Evolutionary conservation across 2,113 vertebrate species (phyloP).

Genomic region (Camelus bactrianus): DNA sequence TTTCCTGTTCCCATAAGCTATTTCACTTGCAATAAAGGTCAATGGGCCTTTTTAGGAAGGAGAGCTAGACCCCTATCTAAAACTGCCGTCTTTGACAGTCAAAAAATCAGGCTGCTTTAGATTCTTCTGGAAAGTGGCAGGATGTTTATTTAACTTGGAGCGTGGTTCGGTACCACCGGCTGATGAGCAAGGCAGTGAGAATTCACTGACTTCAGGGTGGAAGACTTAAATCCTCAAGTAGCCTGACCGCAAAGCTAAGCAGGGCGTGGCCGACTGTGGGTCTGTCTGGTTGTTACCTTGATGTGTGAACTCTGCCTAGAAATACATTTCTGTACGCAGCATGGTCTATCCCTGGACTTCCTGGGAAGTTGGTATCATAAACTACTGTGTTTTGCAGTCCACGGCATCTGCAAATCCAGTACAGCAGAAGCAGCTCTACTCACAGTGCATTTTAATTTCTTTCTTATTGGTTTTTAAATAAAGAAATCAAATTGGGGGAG

Average conservation of each 20-base stretch:
- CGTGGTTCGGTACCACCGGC: not conserved
- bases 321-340: not conserved
- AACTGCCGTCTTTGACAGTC: constrained; percentile 33
- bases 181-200: constrained; percentile 4
- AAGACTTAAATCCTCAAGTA: not conserved
- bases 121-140: constrained; percentile 53
- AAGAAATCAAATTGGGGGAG: not conserved
- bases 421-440: not conserved
- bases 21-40: constrained; percentile 78
- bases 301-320: not conserved
- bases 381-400: not conserved
- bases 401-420: not conserved
- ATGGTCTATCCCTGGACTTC: not conserved
- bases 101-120: constrained; percentile 51
- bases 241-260: not conserved
- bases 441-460: not conserved
- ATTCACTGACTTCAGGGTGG: not conserved
- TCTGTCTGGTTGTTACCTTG: not conserved
- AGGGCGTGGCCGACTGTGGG: not conserved
- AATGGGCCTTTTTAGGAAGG: constrained; percentile 76
- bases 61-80: constrained; percentile 54
- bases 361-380: not conserved
- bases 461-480: constrained; percentile 32
- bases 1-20: constrained; percentile 69
- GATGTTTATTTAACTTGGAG: constrained; percentile 37